A percentile compares a stretch with the other conserved stretches of the same genome.
Evolutionary conservation across 2,113 vertebrate species (phyloP).

Genomic region (Calonectris borealis): DNA sequence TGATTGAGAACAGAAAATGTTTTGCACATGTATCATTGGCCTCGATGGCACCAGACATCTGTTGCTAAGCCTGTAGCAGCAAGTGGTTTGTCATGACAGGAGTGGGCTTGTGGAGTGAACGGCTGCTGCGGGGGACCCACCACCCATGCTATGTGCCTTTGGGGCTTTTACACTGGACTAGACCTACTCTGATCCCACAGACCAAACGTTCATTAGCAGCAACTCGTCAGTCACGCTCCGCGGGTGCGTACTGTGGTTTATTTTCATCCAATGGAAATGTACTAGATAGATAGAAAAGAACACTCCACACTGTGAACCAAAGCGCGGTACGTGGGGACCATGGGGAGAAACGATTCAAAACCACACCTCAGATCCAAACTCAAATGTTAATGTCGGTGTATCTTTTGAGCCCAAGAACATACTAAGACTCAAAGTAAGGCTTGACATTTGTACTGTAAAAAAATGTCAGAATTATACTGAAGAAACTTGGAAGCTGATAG

Average conservation of each 20-base stretch:
- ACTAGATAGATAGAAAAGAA: not conserved
- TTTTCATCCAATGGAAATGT: not conserved
- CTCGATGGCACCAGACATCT: not conserved
- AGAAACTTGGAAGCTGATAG: not conserved
- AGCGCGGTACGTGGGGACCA: not conserved
- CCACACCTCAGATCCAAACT: not conserved
- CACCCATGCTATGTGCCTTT: not conserved
- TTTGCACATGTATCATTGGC: fast-evolving
- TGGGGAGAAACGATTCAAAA: not conserved
- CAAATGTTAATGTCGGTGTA: not conserved
- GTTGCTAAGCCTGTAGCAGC: not conserved
- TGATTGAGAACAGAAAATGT: not conserved
- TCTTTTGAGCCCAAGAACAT: not conserved
- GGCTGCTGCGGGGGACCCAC: not conserved
- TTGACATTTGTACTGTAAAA: not conserved
- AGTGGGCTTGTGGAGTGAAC: not conserved
- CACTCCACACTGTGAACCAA: not conserved
- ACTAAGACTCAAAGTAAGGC: not conserved
- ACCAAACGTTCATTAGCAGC: not conserved
- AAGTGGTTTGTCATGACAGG: not conserved
- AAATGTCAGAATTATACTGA: not conserved
- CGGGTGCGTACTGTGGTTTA: not conserved
- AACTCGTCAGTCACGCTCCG: fast-evolving
- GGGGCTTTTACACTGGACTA: not conserved
- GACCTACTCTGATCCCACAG: not conserved